Percentiles rank a stretch among this genome's conserved stretches.
phyloP scores from a whole-genome alignment of 2,888 invertebrate species.

The Mongoloraphidia duomilia region DNA sequence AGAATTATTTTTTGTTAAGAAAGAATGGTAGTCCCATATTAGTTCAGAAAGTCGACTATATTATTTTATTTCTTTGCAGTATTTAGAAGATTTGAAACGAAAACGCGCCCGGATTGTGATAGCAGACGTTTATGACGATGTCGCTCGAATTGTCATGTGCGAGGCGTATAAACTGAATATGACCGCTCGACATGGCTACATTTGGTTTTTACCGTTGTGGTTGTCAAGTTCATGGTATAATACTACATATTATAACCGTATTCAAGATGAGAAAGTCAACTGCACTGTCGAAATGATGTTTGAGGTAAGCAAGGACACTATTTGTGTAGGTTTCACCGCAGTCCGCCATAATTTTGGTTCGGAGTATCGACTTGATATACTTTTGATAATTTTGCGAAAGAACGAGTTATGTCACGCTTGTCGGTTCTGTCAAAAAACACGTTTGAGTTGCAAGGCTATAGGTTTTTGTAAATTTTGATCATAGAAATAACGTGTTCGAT shows the following conservation, averaged over 20 bases:
- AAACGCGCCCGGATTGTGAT: constrained; percentile 63
- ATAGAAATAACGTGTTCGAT: no score
- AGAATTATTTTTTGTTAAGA: no score
- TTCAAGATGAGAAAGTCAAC: constrained; percentile 31
- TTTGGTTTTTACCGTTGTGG: constrained; percentile 78
- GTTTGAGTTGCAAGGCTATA: no score
- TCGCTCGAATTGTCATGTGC: constrained; percentile 65
- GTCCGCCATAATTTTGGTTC: no score
- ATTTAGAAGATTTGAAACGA: constrained; percentile 46
- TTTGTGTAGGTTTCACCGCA: no score
- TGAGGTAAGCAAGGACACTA: constrained; percentile 23
- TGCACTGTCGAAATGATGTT: constrained; percentile 50
- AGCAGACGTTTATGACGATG: constrained; percentile 60
- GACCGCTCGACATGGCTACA: constrained; percentile 55
- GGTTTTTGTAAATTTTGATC: no score
- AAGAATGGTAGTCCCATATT: no score
- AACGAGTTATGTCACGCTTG: no score
- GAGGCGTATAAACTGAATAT: constrained; percentile 59
- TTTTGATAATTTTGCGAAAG: no score
- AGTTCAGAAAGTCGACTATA: background rate
- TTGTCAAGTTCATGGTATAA: constrained; percentile 46
- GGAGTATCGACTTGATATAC: no score
- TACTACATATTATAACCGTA: constrained; percentile 34
- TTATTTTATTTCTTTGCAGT: constrained; percentile 29
- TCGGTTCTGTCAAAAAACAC: no score